Conservation (phyloP, 2,888 invertebrate genomes). For the Eulithis prunata region DNA sequence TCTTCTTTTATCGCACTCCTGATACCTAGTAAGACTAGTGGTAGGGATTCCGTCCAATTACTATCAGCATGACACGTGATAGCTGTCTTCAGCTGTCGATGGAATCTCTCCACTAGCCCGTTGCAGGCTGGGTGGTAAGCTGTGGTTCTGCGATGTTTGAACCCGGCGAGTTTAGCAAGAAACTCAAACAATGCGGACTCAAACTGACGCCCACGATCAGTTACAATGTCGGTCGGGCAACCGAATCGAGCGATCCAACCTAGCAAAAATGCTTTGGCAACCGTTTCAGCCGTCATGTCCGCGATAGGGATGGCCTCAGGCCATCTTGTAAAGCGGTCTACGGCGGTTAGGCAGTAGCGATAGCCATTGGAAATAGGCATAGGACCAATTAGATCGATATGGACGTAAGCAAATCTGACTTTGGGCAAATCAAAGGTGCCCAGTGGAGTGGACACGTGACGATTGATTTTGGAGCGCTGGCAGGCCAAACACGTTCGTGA, state of each 20-base stretch:
- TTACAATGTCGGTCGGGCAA: background rate
- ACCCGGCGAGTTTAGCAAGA: constrained; percentile 5
- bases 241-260: constrained; percentile 4
- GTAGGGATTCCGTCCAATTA: background rate
- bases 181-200: constrained; percentile 1
- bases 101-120: background rate
- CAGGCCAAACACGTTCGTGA: constrained; percentile 1
- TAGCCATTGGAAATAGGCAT: constrained; percentile 23
- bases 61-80: constrained; percentile 10
- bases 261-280: constrained; percentile 3
- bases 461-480: constrained; percentile 6
- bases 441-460: constrained; percentile 7
- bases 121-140: constrained; percentile 3
- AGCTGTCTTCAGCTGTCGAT: background rate
- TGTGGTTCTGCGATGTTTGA: constrained; percentile 10
- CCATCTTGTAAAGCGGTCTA: constrained; percentile 54
- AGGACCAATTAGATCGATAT: constrained; percentile 8
- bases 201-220: too few species aligned
- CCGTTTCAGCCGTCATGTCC: background rate
- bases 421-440: constrained; percentile 8
- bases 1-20: constrained; percentile 1
- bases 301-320: constrained; percentile 51
- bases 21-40: background rate
- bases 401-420: constrained; percentile 3
- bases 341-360: constrained; percentile 44